Base-by-base conservation (phyloP, 1,140 invertebrate species). In the Drosophila kurseongensis region DNA sequence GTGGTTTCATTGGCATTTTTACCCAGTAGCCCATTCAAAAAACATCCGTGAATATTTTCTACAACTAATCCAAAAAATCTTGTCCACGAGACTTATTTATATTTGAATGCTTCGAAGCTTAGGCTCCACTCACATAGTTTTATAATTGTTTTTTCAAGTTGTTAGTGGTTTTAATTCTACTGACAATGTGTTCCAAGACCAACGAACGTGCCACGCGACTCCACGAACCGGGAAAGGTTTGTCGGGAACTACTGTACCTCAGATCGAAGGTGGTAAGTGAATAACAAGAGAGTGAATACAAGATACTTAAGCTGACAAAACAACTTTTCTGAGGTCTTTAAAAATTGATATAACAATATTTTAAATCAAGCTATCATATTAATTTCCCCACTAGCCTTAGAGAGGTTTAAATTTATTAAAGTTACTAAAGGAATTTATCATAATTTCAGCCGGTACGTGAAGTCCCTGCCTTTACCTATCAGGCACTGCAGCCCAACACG, bases 391-490 rank as follows among this genome's bases (percentile, higher is more conserved):
- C 23, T 23, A 23, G 23, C 23, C 23, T 23, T 23, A 23, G 23
- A 23, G 3, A 23, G 23, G 23, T 4, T 23, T 4, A 23, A 23
- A 23, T 23, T 23, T 23, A 23, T 23, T 23, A 23, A 23, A 23
- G 23, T 23, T 42, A 3, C 7, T 18, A 16, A 16, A 4, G 14
- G 8, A 2, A 9, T 45, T 45, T 10, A n/a, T 23, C 1, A 7
- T 1, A 32, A 27, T 36, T 13, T 7, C 8, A 92, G 60, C 78
- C 92, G 8, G 63, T 93, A 0, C 78, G 95, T 9, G 82, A 94
- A 3, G 96, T 97, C 0, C 96, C 96, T 1, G 96, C 96, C 0
- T 97, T 97, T 80, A 96, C 96, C 1, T 95, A 96, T 77, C 96
- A 97, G 92, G 94, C 96, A 0, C 91, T 96, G 75, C 96, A 97